Evolutionary conservation across 2,888 invertebrate genomes (phyloP), one percentile per base, ranked within the genome.

Genomic region (Stomorhina lunata): DNA sequence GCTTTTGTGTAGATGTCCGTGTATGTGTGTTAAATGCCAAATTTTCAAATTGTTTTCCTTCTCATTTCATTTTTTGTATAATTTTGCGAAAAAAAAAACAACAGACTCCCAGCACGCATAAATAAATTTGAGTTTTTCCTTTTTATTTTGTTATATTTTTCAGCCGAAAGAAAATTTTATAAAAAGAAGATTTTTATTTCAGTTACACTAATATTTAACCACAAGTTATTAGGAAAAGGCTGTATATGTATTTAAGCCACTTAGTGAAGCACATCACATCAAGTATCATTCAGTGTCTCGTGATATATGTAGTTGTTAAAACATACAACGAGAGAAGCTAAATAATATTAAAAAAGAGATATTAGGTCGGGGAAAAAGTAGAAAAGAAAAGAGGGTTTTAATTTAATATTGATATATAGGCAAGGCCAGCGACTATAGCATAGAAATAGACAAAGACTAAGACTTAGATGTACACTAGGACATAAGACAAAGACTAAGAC

Each of bases 211-310:
- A 66, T 45, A 57, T 45, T 77, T 72, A 72, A 72, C 45, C 77
- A 53, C 73, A 73, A 53, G 48, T 59, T 71, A 59, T 61, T 37
- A 76, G 25, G 45, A 40, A 53, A 59, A 57, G 45, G 25, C 22
- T 65, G 43, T 27, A n/a, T n/a, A n/a, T 43, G 34, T 66, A 43
- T 61, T 77, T 81, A 77, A 72, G 81, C 65, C 77, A 77, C 69
- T 77, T 77, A 77, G 76, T 77, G 71, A 57, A 81, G 76, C 80
- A 80, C 57, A 75, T 45, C 57, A 76, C 75, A 76, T 77, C 77
- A 81, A 81, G 77, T 68, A 55, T 27, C 72, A 77, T 72, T 66
- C 71, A 81, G 43, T 61, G 50, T 71, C 55, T 55, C 43, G 27
- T 71, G 78, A 78, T 78, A 71, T 63, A 55, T 71, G 22, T 12